Conservation (phyloP, 1,140 invertebrate species). For the Ganaspis sp. region DNA sequence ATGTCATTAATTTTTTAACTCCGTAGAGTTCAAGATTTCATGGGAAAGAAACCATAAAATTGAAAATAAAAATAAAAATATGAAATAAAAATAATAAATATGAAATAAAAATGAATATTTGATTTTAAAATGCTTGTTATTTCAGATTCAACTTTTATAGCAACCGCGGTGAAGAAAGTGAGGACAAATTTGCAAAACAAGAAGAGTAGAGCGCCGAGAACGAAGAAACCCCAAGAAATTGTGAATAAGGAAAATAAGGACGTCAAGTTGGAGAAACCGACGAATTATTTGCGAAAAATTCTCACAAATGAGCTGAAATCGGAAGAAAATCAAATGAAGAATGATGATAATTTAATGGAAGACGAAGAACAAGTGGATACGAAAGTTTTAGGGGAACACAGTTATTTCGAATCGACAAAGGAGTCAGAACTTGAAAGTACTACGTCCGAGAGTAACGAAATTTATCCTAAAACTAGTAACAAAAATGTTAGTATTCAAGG, state of each 20-base stretch:
- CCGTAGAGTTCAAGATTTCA: too few species aligned
- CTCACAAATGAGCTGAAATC: conserved; percentile 65
- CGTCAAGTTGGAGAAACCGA: conserved; percentile 64
- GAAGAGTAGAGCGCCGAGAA: conserved; percentile 57
- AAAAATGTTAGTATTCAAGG: conserved; percentile 71
- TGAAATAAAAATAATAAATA: conserved; percentile 1
- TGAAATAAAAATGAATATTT: too few species aligned
- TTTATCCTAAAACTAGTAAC: conserved; percentile 58
- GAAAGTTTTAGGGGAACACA: conserved; percentile 69
- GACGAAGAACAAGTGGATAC: conserved; percentile 42
- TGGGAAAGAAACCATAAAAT: too few species aligned
- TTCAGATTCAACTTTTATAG: conserved; percentile 64
- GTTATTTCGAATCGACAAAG: conserved; percentile 69
- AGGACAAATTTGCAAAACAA: conserved; percentile 63
- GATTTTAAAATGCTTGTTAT: conserved; percentile 42
- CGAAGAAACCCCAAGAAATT: conserved; percentile 65
- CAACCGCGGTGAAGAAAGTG: conserved; percentile 60
- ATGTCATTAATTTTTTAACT: too few species aligned
- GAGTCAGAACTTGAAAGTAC: conserved; percentile 51
- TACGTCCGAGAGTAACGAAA: conserved; percentile 49
- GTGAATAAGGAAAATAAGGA: conserved; percentile 73
- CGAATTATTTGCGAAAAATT: conserved; percentile 70
- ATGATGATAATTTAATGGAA: not conserved
- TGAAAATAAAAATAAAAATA: too few species aligned
- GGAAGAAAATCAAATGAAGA: conserved; percentile 58